Base-by-base conservation (phyloP, 2,113 vertebrate species). In the Stigmatopora nigra region DNA sequence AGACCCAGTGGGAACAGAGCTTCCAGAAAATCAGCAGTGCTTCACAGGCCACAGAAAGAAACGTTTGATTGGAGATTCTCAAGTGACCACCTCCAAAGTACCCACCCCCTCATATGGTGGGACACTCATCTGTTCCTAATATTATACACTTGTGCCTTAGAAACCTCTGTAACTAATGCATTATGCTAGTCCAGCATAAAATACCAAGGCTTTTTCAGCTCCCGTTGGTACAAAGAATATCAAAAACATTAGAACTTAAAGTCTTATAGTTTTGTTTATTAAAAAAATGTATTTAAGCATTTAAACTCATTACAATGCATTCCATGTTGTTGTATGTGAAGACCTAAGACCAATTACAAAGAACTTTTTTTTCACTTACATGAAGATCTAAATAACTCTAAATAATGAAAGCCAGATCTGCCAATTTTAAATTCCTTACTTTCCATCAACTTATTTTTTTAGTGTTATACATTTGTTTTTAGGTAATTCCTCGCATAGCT, bases 121-220 rank as follows among this genome's bases (percentile, higher is more conserved):
- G 83, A 61, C 31, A 77, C 83, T 88, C 88, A 91, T 92, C 88
- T 91, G 89, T 86, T 90, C 84, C 73, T 87, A 86, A 91, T 91
- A 89, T 87, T 82, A 75, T 83, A 85, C 86, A 86, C 83, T 87
- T 83, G 77, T 86, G 81, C 72, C 70, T 72, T 84, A 75, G 76
- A 85, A 88, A 85, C 79, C 84, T 81, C 83, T 87, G 77, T 77
- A 83, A 86, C 88, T 68, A 89, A 89, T 90, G 80, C 83, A 86
- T 87, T 88, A 20, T 44, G 68, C 65, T 75, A 68, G 81, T 82
- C 78, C 67, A 59, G 77, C 72, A 81, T 77, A 84, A 85, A 81
- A 73, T 71, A 81, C 73, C 71, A 79, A 46, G 79, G 72, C 76
- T 81, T 78, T 75, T 72, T 61, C 46, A 72, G 75, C 81, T 69